Percentiles rank a stretch among this genome's conserved stretches.
Conservation (phyloP, 2,797 vertebrate genomes). For the Cichlasoma orientale region DNA sequence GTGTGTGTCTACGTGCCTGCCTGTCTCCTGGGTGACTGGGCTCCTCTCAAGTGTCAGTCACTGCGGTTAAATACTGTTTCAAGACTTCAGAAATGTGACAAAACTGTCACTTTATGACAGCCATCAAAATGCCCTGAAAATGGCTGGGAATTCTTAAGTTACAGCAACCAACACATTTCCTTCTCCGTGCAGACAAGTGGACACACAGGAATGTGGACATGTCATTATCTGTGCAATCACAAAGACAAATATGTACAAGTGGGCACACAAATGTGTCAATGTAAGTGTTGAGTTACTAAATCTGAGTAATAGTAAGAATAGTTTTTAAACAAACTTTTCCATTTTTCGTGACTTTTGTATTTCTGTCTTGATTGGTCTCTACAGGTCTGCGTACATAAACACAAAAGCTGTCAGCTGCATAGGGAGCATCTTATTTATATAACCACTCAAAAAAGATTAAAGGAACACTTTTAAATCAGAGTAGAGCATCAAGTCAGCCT, state of each 20-base stretch:
- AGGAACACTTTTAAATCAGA: too few species aligned
- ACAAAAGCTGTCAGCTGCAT: background rate
- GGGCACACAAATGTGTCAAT: background rate
- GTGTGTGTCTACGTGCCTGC: background rate
- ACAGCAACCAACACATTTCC: slow-evolving; percentile 4
- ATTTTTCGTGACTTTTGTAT: background rate
- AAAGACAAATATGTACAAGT: background rate
- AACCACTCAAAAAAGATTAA: too few species aligned
- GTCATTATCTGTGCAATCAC: background rate
- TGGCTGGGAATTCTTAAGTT: slow-evolving; percentile 29
- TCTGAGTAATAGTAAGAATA: background rate
- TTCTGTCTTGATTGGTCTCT: background rate
- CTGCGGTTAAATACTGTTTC: slow-evolving; percentile 46
- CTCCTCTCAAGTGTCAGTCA: slow-evolving; percentile 58
- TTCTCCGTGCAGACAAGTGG: slow-evolving; percentile 12
- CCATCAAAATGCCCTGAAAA: slow-evolving; percentile 46
- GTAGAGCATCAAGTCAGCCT: too few species aligned
- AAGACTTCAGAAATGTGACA: slow-evolving; percentile 47
- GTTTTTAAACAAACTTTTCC: background rate
- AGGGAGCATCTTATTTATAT: background rate
- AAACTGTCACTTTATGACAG: slow-evolving; percentile 54
- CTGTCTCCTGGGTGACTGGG: slow-evolving; percentile 41
- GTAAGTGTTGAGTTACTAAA: background rate
- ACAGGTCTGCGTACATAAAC: background rate
- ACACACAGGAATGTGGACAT: background rate